These are phyloP conservation scores for Drosophila lacicola DNA, from an alignment of 2,888 invertebrate genomes.

Conservation along the genomic window DNA sequence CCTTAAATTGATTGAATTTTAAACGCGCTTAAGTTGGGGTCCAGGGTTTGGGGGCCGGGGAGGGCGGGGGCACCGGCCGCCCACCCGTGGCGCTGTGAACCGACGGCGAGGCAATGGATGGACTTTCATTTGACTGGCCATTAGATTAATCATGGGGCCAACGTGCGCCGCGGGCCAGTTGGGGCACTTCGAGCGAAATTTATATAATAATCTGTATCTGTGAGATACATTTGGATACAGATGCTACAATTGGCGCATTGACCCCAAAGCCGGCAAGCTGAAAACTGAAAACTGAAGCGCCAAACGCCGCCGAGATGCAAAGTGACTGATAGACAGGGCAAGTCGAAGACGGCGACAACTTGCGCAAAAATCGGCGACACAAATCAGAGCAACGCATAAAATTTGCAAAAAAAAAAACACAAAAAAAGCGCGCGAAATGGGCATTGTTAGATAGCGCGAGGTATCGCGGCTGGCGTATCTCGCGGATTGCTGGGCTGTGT, in stretches of 20 bases:
- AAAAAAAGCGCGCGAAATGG: slow-evolving; percentile 47
- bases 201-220: slow-evolving; percentile 62
- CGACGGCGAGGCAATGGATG: slow-evolving; percentile 28
- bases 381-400: slow-evolving; percentile 70
- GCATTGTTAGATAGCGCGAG: slow-evolving; percentile 50
- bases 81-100: slow-evolving; percentile 61
- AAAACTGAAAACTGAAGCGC: slow-evolving; percentile 30
- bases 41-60: slow-evolving; percentile 3
- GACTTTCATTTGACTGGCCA: slow-evolving; percentile 57
- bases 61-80: neutral
- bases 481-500: slow-evolving; percentile 8
- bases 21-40: slow-evolving; percentile 57
- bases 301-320: slow-evolving; percentile 64
- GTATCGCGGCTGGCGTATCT: slow-evolving; percentile 41
- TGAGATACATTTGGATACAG: slow-evolving; percentile 53
- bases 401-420: slow-evolving; percentile 50
- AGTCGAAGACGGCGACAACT: slow-evolving; percentile 23
- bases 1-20: slow-evolving; percentile 76
- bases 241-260: slow-evolving; percentile 64
- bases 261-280: slow-evolving; percentile 40
- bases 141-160: slow-evolving; percentile 68
- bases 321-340: slow-evolving; percentile 59
- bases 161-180: slow-evolving; percentile 48
- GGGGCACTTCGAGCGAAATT: slow-evolving; percentile 51
- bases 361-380: slow-evolving; percentile 58